Evolutionary conservation across 2,113 vertebrate species (phyloP).

Genomic region (Microcebus tavaratra): DNA sequence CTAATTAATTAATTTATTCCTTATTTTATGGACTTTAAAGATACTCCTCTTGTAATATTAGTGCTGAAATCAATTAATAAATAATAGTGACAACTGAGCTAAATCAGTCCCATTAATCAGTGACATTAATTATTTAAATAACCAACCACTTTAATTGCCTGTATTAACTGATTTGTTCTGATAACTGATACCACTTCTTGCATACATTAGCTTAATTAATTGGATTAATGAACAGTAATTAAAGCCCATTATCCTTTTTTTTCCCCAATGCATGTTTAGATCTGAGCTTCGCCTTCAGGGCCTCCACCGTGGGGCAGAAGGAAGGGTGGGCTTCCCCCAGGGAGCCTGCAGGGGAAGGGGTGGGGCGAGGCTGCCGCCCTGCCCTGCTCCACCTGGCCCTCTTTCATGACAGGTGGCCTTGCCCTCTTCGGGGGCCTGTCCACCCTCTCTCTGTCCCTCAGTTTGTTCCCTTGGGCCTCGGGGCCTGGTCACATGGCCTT

Average conservation of each 20-base stretch:
- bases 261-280: background rate
- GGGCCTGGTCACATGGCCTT: background rate
- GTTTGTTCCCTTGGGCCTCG: background rate
- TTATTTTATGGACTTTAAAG: constrained; percentile 50
- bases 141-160: constrained; percentile 53
- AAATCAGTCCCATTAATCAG: constrained; percentile 51
- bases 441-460: background rate
- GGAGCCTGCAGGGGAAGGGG: background rate
- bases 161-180: constrained; percentile 67
- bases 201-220: constrained; percentile 70
- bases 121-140: constrained; percentile 74
- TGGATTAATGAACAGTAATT: constrained; percentile 73
- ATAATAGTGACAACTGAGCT: constrained; percentile 50
- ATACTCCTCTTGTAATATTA: constrained; percentile 33
- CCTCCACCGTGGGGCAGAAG: background rate
- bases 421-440: background rate
- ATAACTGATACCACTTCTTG: constrained; percentile 61
- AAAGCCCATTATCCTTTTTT: constrained; percentile 54
- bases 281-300: constrained; percentile 21
- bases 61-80: constrained; percentile 64
- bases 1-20: constrained; percentile 40
- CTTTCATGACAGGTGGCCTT: background rate
- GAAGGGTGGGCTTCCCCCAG: background rate
- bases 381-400: background rate
- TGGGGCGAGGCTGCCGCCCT: background rate